A percentile compares a stretch with the other conserved stretches of the same genome.
These are phyloP conservation scores for Tanypteryx hageni DNA, from an alignment of 2,888 invertebrate species.

Conservation along the genomic window DNA sequence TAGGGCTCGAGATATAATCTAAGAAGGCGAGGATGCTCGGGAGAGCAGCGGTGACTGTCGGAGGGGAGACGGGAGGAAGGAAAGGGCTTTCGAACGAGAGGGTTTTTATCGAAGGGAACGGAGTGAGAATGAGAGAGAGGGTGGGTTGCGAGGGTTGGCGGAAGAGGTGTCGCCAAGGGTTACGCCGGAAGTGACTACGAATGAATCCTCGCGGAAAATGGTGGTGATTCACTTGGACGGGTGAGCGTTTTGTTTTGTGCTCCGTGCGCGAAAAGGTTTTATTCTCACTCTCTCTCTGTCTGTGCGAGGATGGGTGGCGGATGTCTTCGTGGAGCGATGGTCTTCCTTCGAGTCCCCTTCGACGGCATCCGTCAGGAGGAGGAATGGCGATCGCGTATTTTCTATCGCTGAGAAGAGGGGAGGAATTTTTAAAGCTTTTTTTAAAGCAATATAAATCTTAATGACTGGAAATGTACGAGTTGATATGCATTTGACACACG, in stretches of 20 bases:
- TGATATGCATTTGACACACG: too few species aligned
- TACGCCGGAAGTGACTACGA: conserved; percentile 19
- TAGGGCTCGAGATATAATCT: neutral
- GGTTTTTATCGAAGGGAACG: neutral
- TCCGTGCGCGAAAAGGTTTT: neutral
- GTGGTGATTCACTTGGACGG: conserved; percentile 14
- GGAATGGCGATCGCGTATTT: too few species aligned
- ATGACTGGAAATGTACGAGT: too few species aligned
- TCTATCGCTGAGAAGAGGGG: too few species aligned
- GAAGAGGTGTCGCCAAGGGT: neutral
- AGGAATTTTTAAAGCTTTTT: too few species aligned
- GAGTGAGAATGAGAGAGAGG: conserved; percentile 25
- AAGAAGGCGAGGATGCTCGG: too few species aligned
- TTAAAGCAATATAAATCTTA: too few species aligned
- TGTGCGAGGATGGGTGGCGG: too few species aligned
- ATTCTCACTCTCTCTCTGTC: too few species aligned
- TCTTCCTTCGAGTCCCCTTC: too few species aligned
- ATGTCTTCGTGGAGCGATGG: too few species aligned
- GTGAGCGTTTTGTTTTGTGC: conserved; percentile 6
- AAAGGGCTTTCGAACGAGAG: neutral
- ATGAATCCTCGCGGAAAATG: neutral
- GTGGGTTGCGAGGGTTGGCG: neutral
- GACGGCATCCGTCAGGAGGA: too few species aligned
- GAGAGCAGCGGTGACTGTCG: neutral
- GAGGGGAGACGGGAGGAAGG: neutral